Percentiles rank a stretch among this genome's conserved stretches.
Conservation (phyloP, 2,888 invertebrate genomes). For the Exocentrus adspersus region DNA sequence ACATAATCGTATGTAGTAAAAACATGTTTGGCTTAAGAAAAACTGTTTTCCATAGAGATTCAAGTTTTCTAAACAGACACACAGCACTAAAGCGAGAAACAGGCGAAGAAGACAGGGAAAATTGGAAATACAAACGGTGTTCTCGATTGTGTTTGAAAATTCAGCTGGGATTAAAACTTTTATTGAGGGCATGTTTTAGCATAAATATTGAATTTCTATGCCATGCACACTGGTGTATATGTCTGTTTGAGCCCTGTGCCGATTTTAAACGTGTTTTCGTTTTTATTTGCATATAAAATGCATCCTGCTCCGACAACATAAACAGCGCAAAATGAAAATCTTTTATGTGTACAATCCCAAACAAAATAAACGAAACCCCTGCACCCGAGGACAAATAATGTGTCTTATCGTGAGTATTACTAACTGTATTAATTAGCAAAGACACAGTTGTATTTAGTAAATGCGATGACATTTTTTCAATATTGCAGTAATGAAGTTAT, state of each 20-base stretch:
- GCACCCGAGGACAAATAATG: no score
- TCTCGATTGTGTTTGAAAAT: conserved; percentile 22
- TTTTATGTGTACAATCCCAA: not conserved
- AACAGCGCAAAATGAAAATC: no score
- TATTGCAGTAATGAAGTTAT: no score
- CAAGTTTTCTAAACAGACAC: not conserved
- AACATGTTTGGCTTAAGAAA: not conserved
- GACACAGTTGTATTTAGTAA: no score
- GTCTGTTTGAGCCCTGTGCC: not conserved
- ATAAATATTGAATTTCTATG: conserved; percentile 18
- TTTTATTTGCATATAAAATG: not conserved
- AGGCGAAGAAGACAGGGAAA: conserved; percentile 10
- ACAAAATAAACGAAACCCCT: no score
- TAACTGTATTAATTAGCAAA: no score
- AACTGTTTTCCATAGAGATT: not conserved
- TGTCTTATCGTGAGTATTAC: no score
- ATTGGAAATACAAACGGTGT: conserved; percentile 17
- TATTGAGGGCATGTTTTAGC: conserved; percentile 12
- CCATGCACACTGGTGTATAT: not conserved
- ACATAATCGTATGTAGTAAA: no score
- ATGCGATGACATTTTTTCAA: no score
- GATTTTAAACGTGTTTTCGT: not conserved
- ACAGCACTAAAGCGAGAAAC: conserved; percentile 1
- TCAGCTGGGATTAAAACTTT: conserved; percentile 19
- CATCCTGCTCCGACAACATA: no score